A percentile compares a stretch with the other conserved stretches of the same genome.
Conservation (phyloP, 2,888 invertebrate genomes). For the Odontocolon sp. region DNA sequence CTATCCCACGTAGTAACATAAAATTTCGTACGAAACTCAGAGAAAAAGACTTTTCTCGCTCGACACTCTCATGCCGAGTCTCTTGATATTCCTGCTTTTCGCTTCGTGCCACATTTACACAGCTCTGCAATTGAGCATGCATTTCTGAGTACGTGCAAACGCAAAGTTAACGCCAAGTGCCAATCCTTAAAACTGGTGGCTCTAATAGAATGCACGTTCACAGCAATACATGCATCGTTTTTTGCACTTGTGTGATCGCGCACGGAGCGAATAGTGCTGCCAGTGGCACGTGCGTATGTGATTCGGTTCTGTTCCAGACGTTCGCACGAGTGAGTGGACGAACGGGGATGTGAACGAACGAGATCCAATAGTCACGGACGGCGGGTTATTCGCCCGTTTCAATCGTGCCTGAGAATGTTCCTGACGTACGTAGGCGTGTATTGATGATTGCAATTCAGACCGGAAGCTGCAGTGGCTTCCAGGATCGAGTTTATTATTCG, state of each 20-base stretch:
- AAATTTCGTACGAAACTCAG: too few relatives aligned
- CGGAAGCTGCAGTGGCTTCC: not conserved
- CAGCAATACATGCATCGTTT: not conserved
- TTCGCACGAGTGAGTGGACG: constrained; percentile 44
- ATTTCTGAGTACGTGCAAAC: not conserved
- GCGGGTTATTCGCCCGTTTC: constrained; percentile 36
- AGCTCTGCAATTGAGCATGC: not conserved
- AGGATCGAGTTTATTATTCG: not conserved
- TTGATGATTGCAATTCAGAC: constrained; percentile 18
- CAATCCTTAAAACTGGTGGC: not conserved
- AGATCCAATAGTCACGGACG: constrained; percentile 35
- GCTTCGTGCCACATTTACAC: not conserved
- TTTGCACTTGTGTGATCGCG: not conserved
- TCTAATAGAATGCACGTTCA: not conserved
- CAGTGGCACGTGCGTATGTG: constrained; percentile 29
- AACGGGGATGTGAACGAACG: constrained; percentile 46
- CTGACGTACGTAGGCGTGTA: constrained; percentile 22
- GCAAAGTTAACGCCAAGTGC: not conserved
- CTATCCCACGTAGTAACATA: too few relatives aligned
- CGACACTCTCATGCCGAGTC: too few relatives aligned
- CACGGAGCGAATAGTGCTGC: not conserved
- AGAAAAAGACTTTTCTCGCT: too few relatives aligned
- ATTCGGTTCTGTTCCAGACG: constrained; percentile 12
- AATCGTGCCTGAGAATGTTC: constrained; percentile 13
- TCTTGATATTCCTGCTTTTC: not conserved